Evolutionary conservation across 2,113 vertebrate genomes (phyloP).

Genomic region (Phrynosoma platyrhinos): DNA sequence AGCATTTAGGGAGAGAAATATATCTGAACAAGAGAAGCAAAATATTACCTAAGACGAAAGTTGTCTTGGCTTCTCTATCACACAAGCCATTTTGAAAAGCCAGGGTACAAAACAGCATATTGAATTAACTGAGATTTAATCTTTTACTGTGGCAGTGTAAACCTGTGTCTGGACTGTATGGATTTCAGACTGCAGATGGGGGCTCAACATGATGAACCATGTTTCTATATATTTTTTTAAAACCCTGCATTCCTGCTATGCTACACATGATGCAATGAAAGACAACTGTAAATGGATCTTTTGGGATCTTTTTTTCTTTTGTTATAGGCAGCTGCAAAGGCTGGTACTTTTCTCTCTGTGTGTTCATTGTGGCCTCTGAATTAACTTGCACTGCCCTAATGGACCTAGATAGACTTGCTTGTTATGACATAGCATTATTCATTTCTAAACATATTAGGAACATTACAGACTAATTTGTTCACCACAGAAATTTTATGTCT

Average conservation of each 20-base stretch:
- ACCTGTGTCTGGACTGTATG: neutral
- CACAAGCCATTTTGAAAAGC: no score
- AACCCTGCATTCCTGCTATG: neutral
- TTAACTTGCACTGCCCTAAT: neutral
- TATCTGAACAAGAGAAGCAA: no score
- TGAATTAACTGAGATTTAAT: neutral
- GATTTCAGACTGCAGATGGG: neutral
- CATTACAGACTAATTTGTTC: neutral
- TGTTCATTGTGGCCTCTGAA: neutral
- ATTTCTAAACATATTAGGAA: neutral
- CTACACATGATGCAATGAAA: neutral
- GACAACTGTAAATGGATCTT: neutral
- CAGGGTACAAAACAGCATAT: no score
- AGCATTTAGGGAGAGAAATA: no score
- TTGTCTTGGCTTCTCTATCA: neutral
- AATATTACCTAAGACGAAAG: no score
- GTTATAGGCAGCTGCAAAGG: neutral
- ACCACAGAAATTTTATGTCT: neutral
- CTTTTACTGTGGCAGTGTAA: neutral
- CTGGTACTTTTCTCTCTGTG: neutral
- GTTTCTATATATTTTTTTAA: neutral
- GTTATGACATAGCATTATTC: no score
- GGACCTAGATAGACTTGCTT: no score
- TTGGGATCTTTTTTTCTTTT: neutral
- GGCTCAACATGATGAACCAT: neutral